Evolutionary conservation across 2,888 invertebrate species (phyloP).

Genomic region (Parnassius mnemosyne): DNA sequence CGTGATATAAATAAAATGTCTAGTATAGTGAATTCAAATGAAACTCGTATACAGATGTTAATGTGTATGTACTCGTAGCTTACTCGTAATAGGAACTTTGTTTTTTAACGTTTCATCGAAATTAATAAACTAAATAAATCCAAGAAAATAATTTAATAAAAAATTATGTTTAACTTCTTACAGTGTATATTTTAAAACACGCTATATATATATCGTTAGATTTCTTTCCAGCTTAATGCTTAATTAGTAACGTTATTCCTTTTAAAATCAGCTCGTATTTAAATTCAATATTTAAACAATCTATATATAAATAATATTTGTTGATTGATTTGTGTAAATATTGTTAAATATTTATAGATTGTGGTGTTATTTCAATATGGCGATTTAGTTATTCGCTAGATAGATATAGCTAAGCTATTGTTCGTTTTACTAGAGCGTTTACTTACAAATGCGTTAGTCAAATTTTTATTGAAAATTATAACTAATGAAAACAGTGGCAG

Average conservation of each 20-base stretch:
- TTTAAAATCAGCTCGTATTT: slow-evolving; percentile 23
- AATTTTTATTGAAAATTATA: neutral
- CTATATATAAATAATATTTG: slow-evolving; percentile 23
- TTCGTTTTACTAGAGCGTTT: slow-evolving; percentile 18
- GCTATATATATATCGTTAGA: slow-evolving; percentile 18
- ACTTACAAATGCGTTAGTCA: neutral
- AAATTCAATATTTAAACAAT: slow-evolving; percentile 23
- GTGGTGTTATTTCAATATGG: slow-evolving; percentile 20
- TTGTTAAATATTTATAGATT: slow-evolving; percentile 27
- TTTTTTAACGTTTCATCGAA: slow-evolving; percentile 1
- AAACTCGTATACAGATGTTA: slow-evolving; percentile 8
- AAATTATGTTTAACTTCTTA: slow-evolving; percentile 15
- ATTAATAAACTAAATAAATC: slow-evolving; percentile 7
- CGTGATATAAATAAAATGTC: slow-evolving; percentile 13
- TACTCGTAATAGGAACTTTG: slow-evolving; percentile 7
- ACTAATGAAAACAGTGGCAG: too few relatives aligned
- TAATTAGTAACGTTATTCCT: slow-evolving; percentile 21
- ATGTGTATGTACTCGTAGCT: too few relatives aligned
- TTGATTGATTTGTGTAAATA: slow-evolving; percentile 27
- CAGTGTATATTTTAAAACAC: slow-evolving; percentile 11
- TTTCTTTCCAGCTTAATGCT: slow-evolving; percentile 25
- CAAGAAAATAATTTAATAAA: slow-evolving; percentile 8
- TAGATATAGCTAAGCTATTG: slow-evolving; percentile 19
- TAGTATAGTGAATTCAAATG: slow-evolving; percentile 12
- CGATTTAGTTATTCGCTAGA: slow-evolving; percentile 24